phyloP scores from a whole-genome alignment of 1,140 invertebrate species.

The Coboldia fuscipes region DNA sequence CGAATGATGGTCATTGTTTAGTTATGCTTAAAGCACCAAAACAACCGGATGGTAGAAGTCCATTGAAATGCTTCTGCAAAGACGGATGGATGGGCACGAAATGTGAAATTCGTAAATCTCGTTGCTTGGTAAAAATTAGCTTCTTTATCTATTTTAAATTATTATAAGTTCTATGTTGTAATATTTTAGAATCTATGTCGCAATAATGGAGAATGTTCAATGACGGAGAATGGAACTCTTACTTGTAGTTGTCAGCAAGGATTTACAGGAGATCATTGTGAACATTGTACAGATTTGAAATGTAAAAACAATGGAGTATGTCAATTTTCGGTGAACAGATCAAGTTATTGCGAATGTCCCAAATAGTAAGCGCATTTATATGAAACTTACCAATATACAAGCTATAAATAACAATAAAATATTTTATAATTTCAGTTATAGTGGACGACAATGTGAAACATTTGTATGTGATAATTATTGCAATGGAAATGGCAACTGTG shows the following conservation, averaged over 20 bases:
- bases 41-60: constrained; percentile 7
- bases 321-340: constrained; percentile 15
- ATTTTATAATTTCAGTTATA: constrained; percentile 5
- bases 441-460: constrained; percentile 16
- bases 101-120: constrained; percentile 33
- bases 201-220: constrained; percentile 16
- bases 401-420: neutral
- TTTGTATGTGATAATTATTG: constrained; percentile 24
- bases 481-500: constrained; percentile 30
- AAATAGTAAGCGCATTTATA: constrained; percentile 8
- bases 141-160: neutral
- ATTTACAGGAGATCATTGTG: constrained; percentile 17
- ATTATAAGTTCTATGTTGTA: neutral
- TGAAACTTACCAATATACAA: neutral
- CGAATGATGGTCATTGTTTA: constrained; percentile 37
- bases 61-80: constrained; percentile 33
- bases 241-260: constrained; percentile 16
- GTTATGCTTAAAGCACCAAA: constrained; percentile 3
- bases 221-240: constrained; percentile 12
- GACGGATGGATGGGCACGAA: constrained; percentile 38
- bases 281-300: constrained; percentile 16
- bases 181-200: constrained; percentile 11
- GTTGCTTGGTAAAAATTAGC: constrained; percentile 20
- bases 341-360: constrained; percentile 29
- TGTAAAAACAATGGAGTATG: constrained; percentile 20